Base-by-base conservation (phyloP, 2,888 invertebrate species). In the Diaprepes abbreviatus region DNA sequence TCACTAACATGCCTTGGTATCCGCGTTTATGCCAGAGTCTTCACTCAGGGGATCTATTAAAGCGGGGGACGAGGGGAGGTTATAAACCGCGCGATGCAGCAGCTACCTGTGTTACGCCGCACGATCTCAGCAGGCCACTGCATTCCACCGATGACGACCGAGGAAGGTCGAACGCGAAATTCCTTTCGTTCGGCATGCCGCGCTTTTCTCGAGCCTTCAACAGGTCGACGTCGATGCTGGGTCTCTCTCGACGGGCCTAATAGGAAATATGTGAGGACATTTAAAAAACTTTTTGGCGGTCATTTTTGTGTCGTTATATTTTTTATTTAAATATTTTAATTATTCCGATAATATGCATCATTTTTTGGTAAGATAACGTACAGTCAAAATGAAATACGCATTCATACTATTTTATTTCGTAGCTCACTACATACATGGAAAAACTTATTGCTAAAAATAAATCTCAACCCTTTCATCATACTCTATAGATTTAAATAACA, bases 71-170 rank as follows among this genome's bases (percentile, higher is more conserved):
- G 72, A 77, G 74, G 76, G 67, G 79, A 76, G 64, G 52, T 52
- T 55, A 52, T 62, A 63, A 73, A 75, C 74, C 71, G 78, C 77
- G 76, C 73, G 77, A 74, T 77, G 76, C 77, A 74, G 75, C 74
- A 45, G 78, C 79, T 80, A 80, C 79, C 79, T 83, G 83, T 83
- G 80, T 83, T 83, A 83, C 83, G 80, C 80, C 79, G 70, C 72
- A 70, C 72, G 72, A 70, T 72, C 72, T 63, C 70, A 67, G 70
- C 72, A 66, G 72, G 70, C 70, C 70, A 55, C 70, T 52, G 80
- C 83, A 84, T 87, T 87, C 87, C 88, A 85, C 86, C 87, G 86
- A 86, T 85, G 83, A 60, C 14, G 71, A 68, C 73, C 79, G 79
- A 78, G 67, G 72, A 72, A 60, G 63, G 58, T 73, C 79, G 79